A percentile compares a stretch with the other conserved stretches of the same genome.
These are phyloP conservation scores for Callinectes sapidus DNA, from an alignment of 2,888 invertebrate species.

Conservation along the genomic window DNA sequence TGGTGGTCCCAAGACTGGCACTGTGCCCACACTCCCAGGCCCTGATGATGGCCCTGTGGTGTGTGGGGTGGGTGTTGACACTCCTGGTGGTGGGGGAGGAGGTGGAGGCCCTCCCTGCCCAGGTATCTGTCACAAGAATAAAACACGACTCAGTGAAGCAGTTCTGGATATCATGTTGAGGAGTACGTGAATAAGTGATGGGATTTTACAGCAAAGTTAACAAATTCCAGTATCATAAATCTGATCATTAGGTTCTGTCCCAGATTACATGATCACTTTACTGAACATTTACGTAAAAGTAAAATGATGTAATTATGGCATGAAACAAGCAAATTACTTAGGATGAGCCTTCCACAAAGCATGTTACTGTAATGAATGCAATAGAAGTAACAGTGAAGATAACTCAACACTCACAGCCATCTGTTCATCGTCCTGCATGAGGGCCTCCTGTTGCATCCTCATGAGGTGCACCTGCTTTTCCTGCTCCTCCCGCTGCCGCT, in stretches of 20 bases:
- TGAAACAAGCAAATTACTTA: neutral
- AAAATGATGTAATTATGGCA: neutral
- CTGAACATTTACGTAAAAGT: neutral
- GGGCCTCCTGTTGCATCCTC: constrained; percentile 55
- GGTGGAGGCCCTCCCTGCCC: constrained; percentile 39
- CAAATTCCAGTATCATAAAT: neutral
- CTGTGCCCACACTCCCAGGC: constrained; percentile 54
- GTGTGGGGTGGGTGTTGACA: constrained; percentile 16
- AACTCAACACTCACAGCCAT: constrained; percentile 37
- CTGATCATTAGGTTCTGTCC: neutral
- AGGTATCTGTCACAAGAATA: neutral
- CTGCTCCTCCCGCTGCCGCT: constrained; percentile 63
- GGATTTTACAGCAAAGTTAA: neutral
- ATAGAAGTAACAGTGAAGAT: neutral
- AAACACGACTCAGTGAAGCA: neutral
- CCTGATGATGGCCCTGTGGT: constrained; percentile 10
- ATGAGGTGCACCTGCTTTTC: constrained; percentile 63
- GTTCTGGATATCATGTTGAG: neutral
- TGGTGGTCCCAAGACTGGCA: constrained; percentile 62
- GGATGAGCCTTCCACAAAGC: neutral
- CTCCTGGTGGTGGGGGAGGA: constrained; percentile 46
- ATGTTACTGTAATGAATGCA: neutral
- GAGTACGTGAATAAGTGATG: neutral
- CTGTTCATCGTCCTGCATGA: constrained; percentile 61
- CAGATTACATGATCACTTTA: neutral